phyloP scores from a whole-genome alignment of 2,113 vertebrate species.

The Serinus canaria region DNA sequence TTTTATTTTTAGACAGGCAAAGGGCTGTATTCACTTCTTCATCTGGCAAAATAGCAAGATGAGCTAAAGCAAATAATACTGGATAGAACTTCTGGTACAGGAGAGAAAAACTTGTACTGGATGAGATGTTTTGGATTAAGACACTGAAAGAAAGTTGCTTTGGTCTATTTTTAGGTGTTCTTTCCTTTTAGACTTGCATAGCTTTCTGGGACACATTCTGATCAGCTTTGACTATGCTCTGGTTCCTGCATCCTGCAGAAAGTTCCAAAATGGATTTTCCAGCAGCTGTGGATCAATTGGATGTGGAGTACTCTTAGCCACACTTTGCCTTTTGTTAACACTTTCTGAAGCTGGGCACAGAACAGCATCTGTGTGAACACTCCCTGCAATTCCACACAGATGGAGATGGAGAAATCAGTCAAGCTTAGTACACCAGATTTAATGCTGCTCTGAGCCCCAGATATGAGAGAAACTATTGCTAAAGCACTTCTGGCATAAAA shows the following conservation, averaged over 20 bases:
- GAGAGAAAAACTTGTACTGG: not conserved
- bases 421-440: not conserved
- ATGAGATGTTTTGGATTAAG: not conserved
- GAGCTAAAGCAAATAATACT: not conserved
- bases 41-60: not conserved
- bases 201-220: not conserved
- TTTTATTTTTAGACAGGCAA: not conserved
- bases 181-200: not conserved
- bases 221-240: not conserved
- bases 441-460: not conserved
- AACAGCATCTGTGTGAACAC: not conserved
- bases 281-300: not conserved
- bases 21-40: not conserved
- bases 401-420: not conserved
- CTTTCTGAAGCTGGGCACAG: not conserved
- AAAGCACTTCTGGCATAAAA: not conserved
- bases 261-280: not conserved
- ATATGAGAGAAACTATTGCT: not conserved
- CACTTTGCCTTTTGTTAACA: not conserved
- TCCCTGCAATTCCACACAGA: not conserved
- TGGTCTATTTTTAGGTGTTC: not conserved
- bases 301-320: not conserved
- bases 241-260: not conserved
- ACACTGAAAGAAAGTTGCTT: not conserved
- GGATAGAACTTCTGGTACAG: not conserved